Evolutionary conservation across 2,797 vertebrate species (phyloP).

Genomic region (Aldrovandia affinis): DNA sequence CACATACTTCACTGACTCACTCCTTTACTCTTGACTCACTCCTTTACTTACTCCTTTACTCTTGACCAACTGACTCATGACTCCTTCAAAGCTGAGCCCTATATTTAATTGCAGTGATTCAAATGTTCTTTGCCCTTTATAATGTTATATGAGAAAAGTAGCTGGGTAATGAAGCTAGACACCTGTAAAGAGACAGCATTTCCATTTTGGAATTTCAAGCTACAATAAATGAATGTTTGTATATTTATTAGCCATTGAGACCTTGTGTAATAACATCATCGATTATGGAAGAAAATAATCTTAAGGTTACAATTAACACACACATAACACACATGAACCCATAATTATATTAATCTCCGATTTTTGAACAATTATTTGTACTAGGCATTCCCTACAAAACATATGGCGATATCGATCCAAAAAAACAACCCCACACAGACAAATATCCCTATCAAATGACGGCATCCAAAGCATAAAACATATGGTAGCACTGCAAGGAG

Average conservation of each 20-base stretch:
- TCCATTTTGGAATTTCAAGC: no score
- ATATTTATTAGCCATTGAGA: not conserved
- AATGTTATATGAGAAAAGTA: no score
- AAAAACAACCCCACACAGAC: not conserved
- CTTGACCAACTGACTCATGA: no score
- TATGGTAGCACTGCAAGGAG: slow-evolving; percentile 1
- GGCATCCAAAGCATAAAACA: not conserved
- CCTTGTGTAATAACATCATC: not conserved
- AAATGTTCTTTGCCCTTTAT: no score
- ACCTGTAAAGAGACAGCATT: no score
- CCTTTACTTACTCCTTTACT: no score
- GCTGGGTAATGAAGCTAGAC: no score
- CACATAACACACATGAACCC: not conserved
- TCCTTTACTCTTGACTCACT: no score
- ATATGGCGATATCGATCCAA: not conserved
- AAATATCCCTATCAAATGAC: not conserved
- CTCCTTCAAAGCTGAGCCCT: no score
- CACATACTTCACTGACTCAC: no score
- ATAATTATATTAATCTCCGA: not conserved
- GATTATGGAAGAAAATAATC: not conserved
- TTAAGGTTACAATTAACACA: not conserved
- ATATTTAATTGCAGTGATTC: no score
- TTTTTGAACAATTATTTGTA: not conserved
- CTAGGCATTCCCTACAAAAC: not conserved
- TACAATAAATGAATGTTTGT: no score